phyloP scores from a whole-genome alignment of 2,113 vertebrate species.

The Pavo muticus region DNA sequence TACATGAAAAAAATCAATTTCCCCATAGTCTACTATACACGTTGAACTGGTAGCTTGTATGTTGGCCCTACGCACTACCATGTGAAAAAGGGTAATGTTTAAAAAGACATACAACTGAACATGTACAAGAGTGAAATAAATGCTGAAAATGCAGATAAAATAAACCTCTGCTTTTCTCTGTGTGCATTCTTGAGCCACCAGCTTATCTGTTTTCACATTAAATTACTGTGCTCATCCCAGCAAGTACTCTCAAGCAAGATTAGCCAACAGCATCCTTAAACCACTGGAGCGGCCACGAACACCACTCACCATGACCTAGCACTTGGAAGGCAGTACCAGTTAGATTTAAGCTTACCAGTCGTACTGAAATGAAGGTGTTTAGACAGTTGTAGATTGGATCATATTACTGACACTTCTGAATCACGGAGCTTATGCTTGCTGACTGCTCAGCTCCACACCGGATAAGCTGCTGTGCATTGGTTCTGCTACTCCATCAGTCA shows the following conservation, averaged over 20 bases:
- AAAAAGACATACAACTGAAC: conserved; percentile 75
- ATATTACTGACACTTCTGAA: not conserved
- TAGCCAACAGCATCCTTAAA: conserved; percentile 28
- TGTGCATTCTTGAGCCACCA: conserved; percentile 76
- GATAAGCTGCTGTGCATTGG: conserved; percentile 81
- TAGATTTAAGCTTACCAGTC: conserved; percentile 53
- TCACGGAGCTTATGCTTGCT: conserved; percentile 75
- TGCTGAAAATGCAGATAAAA: conserved; percentile 73
- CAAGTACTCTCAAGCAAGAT: conserved; percentile 49
- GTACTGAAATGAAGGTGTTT: conserved; percentile 29
- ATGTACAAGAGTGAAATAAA: conserved; percentile 73
- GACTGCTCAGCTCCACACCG: conserved; percentile 85
- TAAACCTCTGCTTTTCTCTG: conserved; percentile 74
- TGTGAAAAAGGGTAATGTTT: conserved; percentile 75
- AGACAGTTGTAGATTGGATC: conserved; percentile 41
- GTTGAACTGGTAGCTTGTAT: conserved; percentile 78
- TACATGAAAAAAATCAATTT: conserved; percentile 86
- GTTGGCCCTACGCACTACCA: conserved; percentile 78
- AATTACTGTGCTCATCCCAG: conserved; percentile 74
- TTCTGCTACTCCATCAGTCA: conserved; percentile 80
- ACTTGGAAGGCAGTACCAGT: conserved; percentile 69
- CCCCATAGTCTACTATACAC: conserved; percentile 83
- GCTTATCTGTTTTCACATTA: conserved; percentile 72
- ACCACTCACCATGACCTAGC: conserved; percentile 29
- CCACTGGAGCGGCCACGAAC: conserved; percentile 19